Base-by-base conservation (phyloP, 1,140 invertebrate genomes). In the Cherax destructor region DNA sequence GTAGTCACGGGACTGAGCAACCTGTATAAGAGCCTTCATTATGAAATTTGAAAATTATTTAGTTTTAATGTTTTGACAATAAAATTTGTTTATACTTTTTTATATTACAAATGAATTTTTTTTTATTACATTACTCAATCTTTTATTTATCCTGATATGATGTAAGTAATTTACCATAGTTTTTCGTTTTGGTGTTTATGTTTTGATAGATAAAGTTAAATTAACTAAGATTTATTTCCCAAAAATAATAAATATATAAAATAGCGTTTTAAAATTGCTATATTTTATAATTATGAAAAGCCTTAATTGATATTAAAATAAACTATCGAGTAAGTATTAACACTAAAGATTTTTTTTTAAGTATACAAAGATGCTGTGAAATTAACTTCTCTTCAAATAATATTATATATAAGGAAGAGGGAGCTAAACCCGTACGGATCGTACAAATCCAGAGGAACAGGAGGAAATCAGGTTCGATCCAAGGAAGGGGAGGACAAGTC, bases 1-100 rank as follows among this genome's bases (percentile, higher is more conserved):
- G 30, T 49, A 74, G 81, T 84, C 81, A 90, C 81, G 81, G 59
- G 88, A 90, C 88, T 85, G 21, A 11, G 69, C 41, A 59, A 24
- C 9, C 74, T 47, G 59, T 5, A 52, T 47, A 84, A 24, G 52
- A n/a, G 41, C 30, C 47, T 61, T 50, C 76, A 65, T n/a, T 49
- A 24, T n/a, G 24, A 83, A 9, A 7, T 50, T 21, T 50, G 10
- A 56, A 56, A 81, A 4, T 6, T 81, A 4, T 21, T 56, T 2
- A 41, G 2, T 7, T 56, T 21, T 24, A 21, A 11, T 52, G 5
- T 50, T 56, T 56, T 81, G 11, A 69, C 18, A 21, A 21, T n/a
- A 79, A 79, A 18, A 30, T 56, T 24, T 16, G 6, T 0, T 56
- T 13, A 7, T 56, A 56, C 13, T 56, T 56, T 56, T 10, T 13